Percentiles rank a stretch among this genome's conserved stretches.
Conservation (phyloP, 2,888 invertebrate species). For the Lasioglossum vierecki region DNA sequence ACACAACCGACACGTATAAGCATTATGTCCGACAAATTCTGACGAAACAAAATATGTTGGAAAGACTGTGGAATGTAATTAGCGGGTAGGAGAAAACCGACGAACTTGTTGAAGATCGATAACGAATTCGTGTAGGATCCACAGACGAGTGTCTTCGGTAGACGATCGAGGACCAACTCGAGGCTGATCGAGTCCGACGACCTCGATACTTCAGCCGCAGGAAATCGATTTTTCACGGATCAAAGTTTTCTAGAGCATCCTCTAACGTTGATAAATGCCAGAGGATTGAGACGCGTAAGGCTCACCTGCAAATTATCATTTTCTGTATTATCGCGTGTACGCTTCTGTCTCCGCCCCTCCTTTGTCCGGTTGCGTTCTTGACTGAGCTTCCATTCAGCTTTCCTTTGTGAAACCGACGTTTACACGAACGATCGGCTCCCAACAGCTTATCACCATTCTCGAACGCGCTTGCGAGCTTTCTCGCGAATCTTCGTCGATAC, state of each 20-base stretch:
- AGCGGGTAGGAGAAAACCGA: constrained; percentile 1
- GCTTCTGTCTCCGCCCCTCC: constrained; percentile 37
- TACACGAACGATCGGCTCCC: neutral
- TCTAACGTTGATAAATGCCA: constrained; percentile 57
- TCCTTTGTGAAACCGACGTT: neutral
- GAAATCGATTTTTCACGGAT: constrained; percentile 63
- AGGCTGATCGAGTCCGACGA: constrained; percentile 65
- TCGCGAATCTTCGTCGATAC: neutral
- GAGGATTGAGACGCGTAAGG: constrained; percentile 70
- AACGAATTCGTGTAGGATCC: constrained; percentile 65
- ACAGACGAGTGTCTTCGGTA: constrained; percentile 63
- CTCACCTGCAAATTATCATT: constrained; percentile 24
- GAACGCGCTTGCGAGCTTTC: neutral
- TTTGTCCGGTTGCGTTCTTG: constrained; percentile 15
- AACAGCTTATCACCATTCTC: constrained; percentile 30
- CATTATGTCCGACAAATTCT: neutral
- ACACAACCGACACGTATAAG: neutral
- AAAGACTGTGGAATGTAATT: constrained; percentile 13
- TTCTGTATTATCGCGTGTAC: constrained; percentile 37
- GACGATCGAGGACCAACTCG: constrained; percentile 68
- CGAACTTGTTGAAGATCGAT: constrained; percentile 27
- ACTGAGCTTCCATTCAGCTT: constrained; percentile 28
- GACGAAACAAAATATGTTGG: neutral
- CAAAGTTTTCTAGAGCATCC: constrained; percentile 66
- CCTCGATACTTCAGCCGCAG: constrained; percentile 69